phyloP scores from a whole-genome alignment of 2,797 vertebrate species.

The Anisognathus igniventris region DNA sequence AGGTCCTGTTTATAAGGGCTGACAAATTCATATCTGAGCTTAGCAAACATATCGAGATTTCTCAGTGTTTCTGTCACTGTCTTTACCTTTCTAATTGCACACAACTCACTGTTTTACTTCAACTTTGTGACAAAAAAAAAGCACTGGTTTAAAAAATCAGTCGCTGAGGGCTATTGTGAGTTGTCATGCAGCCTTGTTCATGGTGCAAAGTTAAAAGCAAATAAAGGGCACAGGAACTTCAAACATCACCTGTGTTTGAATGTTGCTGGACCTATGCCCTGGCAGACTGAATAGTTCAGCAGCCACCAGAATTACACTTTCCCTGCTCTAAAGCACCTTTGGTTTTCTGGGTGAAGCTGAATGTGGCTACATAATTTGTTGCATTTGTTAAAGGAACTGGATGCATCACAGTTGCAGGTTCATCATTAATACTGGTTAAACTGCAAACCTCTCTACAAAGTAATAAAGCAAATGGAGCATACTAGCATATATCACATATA shows the following conservation, averaged over 20 bases:
- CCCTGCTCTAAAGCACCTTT: not conserved
- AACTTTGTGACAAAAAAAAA: not conserved
- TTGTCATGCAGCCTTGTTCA: not conserved
- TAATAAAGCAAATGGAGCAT: not conserved
- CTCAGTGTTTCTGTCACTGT: conserved; percentile 16
- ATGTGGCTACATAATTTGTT: not conserved
- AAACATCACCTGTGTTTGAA: not conserved
- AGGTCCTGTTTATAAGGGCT: not conserved
- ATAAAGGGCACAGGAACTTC: not conserved
- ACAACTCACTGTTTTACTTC: conserved; percentile 22
- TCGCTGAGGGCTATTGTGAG: not conserved
- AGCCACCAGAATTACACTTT: not conserved
- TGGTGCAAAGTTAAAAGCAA: not conserved
- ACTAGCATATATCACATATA: not conserved
- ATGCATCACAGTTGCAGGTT: not conserved
- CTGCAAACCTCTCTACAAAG: not conserved
- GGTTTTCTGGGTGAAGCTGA: not conserved
- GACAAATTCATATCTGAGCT: not conserved
- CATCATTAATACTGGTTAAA: not conserved
- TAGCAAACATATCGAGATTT: not conserved
- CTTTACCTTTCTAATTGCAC: not conserved
- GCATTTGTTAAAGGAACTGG: not conserved
- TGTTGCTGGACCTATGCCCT: not conserved
- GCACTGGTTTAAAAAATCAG: not conserved
- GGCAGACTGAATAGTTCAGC: not conserved